phyloP scores from a whole-genome alignment of 1,140 invertebrate genomes.

The Coptotermes formosanus region DNA sequence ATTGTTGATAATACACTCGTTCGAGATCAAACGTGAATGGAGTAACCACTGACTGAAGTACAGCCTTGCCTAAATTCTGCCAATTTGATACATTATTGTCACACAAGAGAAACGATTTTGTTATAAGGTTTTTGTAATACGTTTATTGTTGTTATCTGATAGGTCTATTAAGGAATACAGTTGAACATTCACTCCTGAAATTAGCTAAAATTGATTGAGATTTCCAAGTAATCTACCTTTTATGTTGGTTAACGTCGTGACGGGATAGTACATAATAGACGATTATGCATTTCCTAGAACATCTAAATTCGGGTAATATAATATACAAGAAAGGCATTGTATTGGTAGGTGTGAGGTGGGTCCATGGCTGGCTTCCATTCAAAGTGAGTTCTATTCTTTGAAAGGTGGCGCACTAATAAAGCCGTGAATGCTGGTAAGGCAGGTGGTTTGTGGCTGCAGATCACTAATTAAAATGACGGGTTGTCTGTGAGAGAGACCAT shows the following conservation, averaged over 20 bases:
- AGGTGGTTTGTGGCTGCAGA: background rate
- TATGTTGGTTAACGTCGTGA: background rate
- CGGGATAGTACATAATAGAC: background rate
- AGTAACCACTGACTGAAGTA: background rate
- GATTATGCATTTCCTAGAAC: constrained; percentile 19
- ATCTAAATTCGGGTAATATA: constrained; percentile 14
- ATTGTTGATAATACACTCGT: background rate
- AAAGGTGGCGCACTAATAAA: constrained; percentile 1
- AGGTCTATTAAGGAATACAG: constrained; percentile 16
- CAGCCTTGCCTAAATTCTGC: constrained; percentile 1
- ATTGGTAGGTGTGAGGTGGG: background rate
- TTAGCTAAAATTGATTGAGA: constrained; percentile 19
- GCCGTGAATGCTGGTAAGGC: constrained; percentile 7
- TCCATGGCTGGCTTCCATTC: background rate
- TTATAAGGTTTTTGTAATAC: background rate
- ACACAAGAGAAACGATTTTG: constrained; percentile 9
- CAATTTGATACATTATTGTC: constrained; percentile 16
- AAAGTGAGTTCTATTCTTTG: constrained; percentile 2
- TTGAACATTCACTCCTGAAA: background rate
- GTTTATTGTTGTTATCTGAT: constrained; percentile 12
- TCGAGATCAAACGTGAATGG: background rate
- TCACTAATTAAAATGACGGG: constrained; percentile 5
- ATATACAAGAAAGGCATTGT: constrained; percentile 8
- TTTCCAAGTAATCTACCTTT: constrained; percentile 12
- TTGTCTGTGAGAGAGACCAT: background rate